These are phyloP conservation scores for Drosophila watanabei DNA, from an alignment of 1,140 invertebrate species.

Conservation along the genomic window DNA sequence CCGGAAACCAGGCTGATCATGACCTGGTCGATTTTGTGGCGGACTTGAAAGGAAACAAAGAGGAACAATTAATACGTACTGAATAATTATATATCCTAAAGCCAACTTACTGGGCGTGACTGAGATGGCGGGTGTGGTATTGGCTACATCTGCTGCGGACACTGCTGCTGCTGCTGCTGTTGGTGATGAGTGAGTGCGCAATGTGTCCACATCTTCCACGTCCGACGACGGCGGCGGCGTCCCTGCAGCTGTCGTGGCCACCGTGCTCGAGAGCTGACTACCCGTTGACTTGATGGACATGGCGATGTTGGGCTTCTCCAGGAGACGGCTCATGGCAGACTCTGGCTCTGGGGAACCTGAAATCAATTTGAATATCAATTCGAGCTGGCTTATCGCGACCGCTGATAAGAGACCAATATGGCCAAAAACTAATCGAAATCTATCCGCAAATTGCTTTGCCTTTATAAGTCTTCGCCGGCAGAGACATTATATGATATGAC, in stretches of 20 bases:
- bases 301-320: conserved; percentile 84
- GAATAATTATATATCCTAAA: background rate
- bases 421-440: conserved; percentile 25
- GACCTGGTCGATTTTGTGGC: conserved; percentile 85
- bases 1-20: conserved; percentile 92
- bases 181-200: conserved; percentile 7
- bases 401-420: conserved; percentile 39
- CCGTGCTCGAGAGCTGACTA: conserved; percentile 75
- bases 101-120: conserved; percentile 40
- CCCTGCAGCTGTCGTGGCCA: conserved; percentile 24
- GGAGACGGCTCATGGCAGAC: conserved; percentile 85
- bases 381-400: conserved; percentile 30
- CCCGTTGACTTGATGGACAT: conserved; percentile 80
- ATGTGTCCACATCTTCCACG: conserved; percentile 40
- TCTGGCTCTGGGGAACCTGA: conserved; percentile 35
- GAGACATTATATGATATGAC: conserved; percentile 11
- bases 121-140: conserved; percentile 24
- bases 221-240: conserved; percentile 33
- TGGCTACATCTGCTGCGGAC: background rate
- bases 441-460: conserved; percentile 29
- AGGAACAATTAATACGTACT: background rate
- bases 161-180: background rate
- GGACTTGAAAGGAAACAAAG: conserved; percentile 25
- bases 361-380: conserved; percentile 54
- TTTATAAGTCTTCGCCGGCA: conserved; percentile 47